Percentiles rank a stretch among this genome's conserved stretches.
Evolutionary conservation across 2,888 invertebrate genomes (phyloP).

Genomic region (Oligia fasciuncula): DNA sequence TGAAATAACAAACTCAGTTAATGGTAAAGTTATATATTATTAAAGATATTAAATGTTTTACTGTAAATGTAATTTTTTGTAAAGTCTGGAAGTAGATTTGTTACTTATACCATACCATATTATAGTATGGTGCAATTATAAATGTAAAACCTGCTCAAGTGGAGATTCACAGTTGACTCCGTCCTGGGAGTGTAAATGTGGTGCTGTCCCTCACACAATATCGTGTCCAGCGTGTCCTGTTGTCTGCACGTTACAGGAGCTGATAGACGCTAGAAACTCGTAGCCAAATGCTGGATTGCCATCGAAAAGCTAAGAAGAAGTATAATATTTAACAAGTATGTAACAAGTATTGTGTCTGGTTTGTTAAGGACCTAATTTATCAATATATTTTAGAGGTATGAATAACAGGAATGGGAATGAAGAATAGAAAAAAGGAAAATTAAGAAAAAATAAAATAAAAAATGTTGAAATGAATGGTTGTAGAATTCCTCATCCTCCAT

Average conservation of each 20-base stretch:
- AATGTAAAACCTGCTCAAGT: background rate
- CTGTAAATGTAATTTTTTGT: background rate
- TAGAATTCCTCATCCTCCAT: background rate
- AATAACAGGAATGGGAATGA: background rate
- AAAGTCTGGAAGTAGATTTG: background rate
- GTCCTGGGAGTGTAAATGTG: background rate
- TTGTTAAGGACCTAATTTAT: background rate
- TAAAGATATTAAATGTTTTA: background rate
- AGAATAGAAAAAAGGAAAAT: too few species aligned
- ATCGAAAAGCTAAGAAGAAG: background rate
- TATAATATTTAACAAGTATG: background rate
- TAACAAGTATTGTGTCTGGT: background rate
- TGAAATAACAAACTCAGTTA: slow-evolving; percentile 7
- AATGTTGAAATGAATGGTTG: too few species aligned
- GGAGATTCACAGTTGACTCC: background rate
- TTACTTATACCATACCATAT: background rate
- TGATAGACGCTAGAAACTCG: background rate
- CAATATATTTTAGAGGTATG: background rate
- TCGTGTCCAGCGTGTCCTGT: background rate
- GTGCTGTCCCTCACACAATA: background rate
- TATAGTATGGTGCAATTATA: slow-evolving; percentile 6
- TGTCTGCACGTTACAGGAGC: background rate
- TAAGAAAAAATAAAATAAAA: too few species aligned
- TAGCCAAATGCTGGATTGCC: background rate
- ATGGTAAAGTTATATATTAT: background rate